Percentiles rank a stretch among this genome's conserved stretches.
Evolutionary conservation across 2,888 invertebrate genomes (phyloP).

Genomic region (Meteorus cinctellus): DNA sequence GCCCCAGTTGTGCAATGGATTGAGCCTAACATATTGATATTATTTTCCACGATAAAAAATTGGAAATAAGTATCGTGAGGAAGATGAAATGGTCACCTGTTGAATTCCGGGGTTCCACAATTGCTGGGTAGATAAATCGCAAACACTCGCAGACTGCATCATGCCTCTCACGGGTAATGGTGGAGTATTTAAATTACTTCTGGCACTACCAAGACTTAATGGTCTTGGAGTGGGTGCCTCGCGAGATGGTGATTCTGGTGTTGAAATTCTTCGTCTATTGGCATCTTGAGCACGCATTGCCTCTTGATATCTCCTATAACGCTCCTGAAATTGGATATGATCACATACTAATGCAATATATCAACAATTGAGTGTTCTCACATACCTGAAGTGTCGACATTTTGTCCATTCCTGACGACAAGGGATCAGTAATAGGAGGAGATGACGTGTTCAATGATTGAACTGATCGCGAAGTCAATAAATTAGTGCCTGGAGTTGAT

Average conservation of each 20-base stretch:
- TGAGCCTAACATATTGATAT: constrained; percentile 76
- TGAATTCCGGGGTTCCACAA: constrained; percentile 74
- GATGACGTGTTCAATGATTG: constrained; percentile 55
- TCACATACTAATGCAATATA: not conserved
- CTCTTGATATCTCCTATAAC: constrained; percentile 74
- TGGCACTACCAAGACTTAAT: constrained; percentile 60
- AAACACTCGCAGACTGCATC: constrained; percentile 69
- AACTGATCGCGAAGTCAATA: constrained; percentile 57
- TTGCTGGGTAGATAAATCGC: constrained; percentile 65
- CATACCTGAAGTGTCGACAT: constrained; percentile 70
- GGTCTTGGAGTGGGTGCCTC: constrained; percentile 61
- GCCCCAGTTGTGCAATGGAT: constrained; percentile 80
- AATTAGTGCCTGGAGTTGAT: constrained; percentile 54
- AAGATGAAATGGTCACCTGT: constrained; percentile 74
- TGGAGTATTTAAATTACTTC: constrained; percentile 53
- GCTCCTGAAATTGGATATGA: constrained; percentile 58
- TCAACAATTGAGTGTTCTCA: not conserved
- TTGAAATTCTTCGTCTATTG: constrained; percentile 66
- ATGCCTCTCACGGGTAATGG: constrained; percentile 63
- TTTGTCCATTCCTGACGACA: constrained; percentile 64
- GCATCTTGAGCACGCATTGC: constrained; percentile 77
- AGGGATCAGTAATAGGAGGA: constrained; percentile 51
- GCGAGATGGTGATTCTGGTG: constrained; percentile 53
- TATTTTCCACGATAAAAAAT: constrained; percentile 18
- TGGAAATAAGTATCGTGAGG: not conserved